These are phyloP conservation scores for Dynastes hyllus DNA, from an alignment of 2,888 invertebrate genomes.

Conservation along the genomic window DNA sequence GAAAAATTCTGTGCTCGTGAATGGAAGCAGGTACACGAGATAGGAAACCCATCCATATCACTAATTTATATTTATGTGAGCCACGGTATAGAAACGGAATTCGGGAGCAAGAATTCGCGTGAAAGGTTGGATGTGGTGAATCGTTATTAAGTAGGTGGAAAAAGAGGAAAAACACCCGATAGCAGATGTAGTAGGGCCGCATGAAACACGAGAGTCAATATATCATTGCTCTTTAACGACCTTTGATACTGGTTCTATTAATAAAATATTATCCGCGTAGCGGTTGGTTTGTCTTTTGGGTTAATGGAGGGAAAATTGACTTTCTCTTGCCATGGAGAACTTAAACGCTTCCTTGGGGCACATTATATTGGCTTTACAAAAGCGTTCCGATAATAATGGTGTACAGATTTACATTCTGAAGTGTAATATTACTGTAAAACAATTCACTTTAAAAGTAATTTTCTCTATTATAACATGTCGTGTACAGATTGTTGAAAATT, in stretches of 20 bases:
- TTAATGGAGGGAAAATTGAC: conserved; percentile 10
- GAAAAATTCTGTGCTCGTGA: not conserved
- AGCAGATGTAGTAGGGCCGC: conserved; percentile 17
- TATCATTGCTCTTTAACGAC: conserved; percentile 25
- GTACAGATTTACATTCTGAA: too few relatives aligned
- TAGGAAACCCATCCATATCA: not conserved
- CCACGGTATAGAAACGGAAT: not conserved
- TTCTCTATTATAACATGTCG: too few relatives aligned
- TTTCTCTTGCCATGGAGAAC: not conserved
- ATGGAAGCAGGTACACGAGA: not conserved
- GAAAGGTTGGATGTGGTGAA: not conserved
- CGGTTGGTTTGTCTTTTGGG: conserved; percentile 6
- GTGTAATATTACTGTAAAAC: too few relatives aligned
- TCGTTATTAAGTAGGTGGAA: conserved; percentile 1
- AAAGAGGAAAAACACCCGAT: not conserved
- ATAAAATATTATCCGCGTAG: conserved; percentile 13
- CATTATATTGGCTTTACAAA: too few relatives aligned
- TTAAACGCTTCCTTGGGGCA: not conserved
- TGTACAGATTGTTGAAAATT: too few relatives aligned
- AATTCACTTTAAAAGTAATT: too few relatives aligned
- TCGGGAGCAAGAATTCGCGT: not conserved
- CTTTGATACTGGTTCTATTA: conserved; percentile 7
- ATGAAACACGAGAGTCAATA: conserved; percentile 12
- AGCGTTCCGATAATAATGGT: too few relatives aligned
- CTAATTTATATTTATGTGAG: conserved; percentile 22